These are phyloP conservation scores for Loris lydekkerianus DNA, from an alignment of 2,797 vertebrate genomes.

Conservation along the genomic window DNA sequence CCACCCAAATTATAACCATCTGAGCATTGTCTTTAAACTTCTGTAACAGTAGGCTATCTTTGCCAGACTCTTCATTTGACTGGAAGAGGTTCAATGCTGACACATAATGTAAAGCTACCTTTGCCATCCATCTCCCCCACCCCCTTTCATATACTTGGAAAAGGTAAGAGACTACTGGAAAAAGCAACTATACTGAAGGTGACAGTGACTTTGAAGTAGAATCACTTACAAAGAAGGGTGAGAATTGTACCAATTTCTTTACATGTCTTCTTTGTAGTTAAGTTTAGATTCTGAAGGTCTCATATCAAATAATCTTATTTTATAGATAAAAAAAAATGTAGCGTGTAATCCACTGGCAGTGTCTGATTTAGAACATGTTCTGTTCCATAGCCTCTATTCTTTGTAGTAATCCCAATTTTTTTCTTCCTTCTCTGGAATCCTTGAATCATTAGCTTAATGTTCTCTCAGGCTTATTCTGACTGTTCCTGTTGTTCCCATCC, in stretches of 20 bases:
- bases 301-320: background rate
- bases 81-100: background rate
- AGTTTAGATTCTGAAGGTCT: background rate
- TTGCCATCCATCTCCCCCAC: background rate
- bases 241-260: background rate
- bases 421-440: background rate
- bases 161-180: conserved; percentile 66
- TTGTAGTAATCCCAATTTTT: background rate
- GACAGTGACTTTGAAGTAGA: conserved; percentile 78
- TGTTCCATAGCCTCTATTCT: background rate
- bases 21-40: background rate
- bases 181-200: conserved; percentile 82
- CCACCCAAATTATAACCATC: background rate
- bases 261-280: background rate
- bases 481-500: background rate
- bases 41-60: background rate
- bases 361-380: background rate
- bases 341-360: background rate
- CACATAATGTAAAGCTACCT: background rate
- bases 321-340: background rate
- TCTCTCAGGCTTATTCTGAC: background rate
- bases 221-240: background rate
- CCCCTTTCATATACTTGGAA: background rate
- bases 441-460: background rate
- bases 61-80: background rate